Percentiles rank a stretch among this genome's conserved stretches.
Conservation (phyloP, 2,888 invertebrate species). For the Odiellus spinosus region DNA sequence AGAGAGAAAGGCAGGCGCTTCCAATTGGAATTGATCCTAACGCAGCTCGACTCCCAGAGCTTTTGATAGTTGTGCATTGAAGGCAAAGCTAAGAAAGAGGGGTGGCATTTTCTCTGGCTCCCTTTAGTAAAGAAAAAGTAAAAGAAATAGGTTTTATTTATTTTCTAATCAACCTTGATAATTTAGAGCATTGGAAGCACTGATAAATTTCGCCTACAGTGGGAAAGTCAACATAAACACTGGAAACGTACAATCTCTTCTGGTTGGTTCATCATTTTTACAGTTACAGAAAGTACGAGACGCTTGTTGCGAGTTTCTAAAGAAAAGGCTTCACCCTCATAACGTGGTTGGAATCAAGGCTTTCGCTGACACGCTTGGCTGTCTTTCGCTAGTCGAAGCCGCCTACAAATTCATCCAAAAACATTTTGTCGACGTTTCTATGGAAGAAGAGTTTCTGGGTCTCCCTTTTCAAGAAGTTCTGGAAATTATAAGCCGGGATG, state of each 20-base stretch:
- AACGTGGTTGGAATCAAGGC: constrained; percentile 62
- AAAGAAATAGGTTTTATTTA: too few species aligned
- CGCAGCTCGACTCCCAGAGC: too few species aligned
- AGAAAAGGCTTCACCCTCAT: constrained; percentile 55
- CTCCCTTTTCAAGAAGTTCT: constrained; percentile 45
- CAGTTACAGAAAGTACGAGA: constrained; percentile 61
- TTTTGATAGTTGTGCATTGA: too few species aligned
- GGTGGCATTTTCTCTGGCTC: too few species aligned
- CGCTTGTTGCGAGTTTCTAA: constrained; percentile 64
- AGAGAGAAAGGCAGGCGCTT: too few species aligned
- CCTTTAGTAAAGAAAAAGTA: too few species aligned
- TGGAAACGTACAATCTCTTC: constrained; percentile 62
- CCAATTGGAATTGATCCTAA: too few species aligned
- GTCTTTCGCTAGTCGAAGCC: constrained; percentile 48
- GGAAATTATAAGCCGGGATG: constrained; percentile 54
- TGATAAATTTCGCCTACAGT: constrained; percentile 72
- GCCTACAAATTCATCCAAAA: constrained; percentile 63
- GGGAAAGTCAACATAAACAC: constrained; percentile 56
- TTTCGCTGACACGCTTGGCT: constrained; percentile 63
- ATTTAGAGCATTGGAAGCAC: constrained; percentile 54
- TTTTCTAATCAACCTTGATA: too few species aligned
- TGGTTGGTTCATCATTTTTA: constrained; percentile 68
- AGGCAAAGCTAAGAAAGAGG: too few species aligned
- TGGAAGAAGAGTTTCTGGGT: constrained; percentile 56
- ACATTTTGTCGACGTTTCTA: constrained; percentile 57